Evolutionary conservation across 2,888 invertebrate species (phyloP).

Genomic region (Agrochola lota): DNA sequence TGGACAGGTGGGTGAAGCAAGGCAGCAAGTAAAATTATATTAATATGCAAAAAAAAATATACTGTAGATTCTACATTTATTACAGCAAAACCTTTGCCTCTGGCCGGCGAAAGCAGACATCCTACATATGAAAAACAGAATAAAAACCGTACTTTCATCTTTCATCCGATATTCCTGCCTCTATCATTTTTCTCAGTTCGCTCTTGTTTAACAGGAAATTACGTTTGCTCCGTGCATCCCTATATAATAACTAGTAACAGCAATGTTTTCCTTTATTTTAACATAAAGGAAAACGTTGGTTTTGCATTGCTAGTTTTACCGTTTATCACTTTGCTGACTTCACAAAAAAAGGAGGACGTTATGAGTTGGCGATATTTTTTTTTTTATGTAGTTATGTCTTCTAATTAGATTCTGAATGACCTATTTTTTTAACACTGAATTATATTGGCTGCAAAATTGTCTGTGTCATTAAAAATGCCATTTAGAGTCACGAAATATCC

Average conservation of each 20-base stretch:
- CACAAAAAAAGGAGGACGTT: neutral
- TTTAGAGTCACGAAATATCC: neutral
- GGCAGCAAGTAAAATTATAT: neutral
- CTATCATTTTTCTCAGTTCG: neutral
- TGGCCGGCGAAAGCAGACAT: neutral
- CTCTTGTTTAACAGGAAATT: neutral
- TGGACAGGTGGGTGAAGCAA: too few species aligned
- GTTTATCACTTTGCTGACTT: neutral
- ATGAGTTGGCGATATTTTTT: neutral
- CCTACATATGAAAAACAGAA: neutral
- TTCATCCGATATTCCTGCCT: neutral
- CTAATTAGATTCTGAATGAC: too few species aligned
- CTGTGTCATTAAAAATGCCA: too few species aligned
- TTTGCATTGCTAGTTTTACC: neutral
- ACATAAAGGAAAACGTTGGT: neutral
- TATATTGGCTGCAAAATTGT: too few species aligned
- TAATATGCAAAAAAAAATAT: too few species aligned
- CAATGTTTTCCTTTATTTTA: neutral
- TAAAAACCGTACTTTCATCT: neutral
- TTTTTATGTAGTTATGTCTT: too few species aligned
- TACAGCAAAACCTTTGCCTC: neutral
- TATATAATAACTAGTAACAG: neutral
- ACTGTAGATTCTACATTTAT: neutral
- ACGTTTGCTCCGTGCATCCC: neutral
- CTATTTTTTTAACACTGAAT: too few species aligned